Conservation (phyloP, 2,113 vertebrate genomes). For the Calyptommatus sinebrachiatus region DNA sequence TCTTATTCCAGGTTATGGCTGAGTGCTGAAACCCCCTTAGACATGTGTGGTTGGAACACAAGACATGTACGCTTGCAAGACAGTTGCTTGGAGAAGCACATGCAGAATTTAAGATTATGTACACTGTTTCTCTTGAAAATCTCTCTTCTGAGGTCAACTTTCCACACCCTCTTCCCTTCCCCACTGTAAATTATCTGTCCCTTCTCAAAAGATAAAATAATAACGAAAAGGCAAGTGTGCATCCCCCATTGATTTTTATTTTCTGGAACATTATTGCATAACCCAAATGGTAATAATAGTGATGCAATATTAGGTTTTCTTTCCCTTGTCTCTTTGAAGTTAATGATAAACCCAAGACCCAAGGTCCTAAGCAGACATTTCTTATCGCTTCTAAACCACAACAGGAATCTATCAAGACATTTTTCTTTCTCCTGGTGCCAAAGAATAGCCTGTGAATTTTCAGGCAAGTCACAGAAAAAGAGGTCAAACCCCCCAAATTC, state of each 20-base stretch:
- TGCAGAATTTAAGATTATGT: conserved; percentile 45
- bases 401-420: background rate
- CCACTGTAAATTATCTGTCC: conserved; percentile 20
- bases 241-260: conserved; percentile 45
- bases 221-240: conserved; percentile 2
- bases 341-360: background rate
- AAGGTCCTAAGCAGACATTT: background rate
- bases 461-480: background rate
- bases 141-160: conserved; percentile 36
- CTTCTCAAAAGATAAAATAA: conserved; percentile 14
- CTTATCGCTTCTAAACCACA: conserved; percentile 4
- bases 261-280: conserved; percentile 11
- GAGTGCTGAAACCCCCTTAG: background rate
- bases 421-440: background rate
- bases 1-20: no score
- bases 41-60: conserved; percentile 32
- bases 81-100: conserved; percentile 51
- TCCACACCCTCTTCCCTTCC: conserved; percentile 15
- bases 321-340: background rate
- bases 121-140: conserved; percentile 58
- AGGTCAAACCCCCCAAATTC: background rate
- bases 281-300: conserved; percentile 33
- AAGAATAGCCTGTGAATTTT: background rate
- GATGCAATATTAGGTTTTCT: conserved; percentile 7
- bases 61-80: conserved; percentile 50